Base-by-base conservation (phyloP, 1,140 invertebrate genomes). In the Nomia melanderi region DNA sequence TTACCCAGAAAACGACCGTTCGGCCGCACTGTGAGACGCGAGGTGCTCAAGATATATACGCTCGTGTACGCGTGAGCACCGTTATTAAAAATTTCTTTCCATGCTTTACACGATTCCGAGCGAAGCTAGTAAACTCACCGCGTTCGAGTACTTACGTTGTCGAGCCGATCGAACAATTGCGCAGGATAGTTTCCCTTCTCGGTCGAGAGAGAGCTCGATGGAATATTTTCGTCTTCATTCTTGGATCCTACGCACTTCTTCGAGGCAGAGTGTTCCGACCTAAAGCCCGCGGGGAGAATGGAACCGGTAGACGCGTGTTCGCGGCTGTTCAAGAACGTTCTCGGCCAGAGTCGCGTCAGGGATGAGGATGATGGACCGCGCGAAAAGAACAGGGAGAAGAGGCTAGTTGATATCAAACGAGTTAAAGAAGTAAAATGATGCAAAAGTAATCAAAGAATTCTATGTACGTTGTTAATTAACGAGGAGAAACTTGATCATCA, bases 381-480 rank as follows among this genome's bases (percentile, higher is more conserved):
- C n/a, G 11, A 44, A 31, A 57, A 36, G 39, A 64, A 65, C 39
- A 41, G 64, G 39, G 41, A 59, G 66, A 54, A 25, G 59, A 54
- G 57, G 47, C 65, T 85, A 81, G 56, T 73, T 71, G 70, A 76
- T 82, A 77, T 62, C 72, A 79, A 75, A 78, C 56, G 57, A 56
- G 47, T 81, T 77, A 47, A 78, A 44, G 66, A 29, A 39, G 8
- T 9, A 39, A 39, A 39, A 39, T 5, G 74, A 83, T 36, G 67
- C 67, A 77, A 78, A 65, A 41, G 76, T 88, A 84, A 88, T 87
- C 85, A 87, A 88, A 87, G 76, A 81, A 81, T 76, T 57, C 78
- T 75, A 72, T 74, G 72, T 56, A 80, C 77, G 73, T 60, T 59
- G 64, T 60, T 82, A 84, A 63, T 70, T 75, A 75, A 25, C 73